Evolutionary conservation across 2,797 vertebrate species (phyloP), one percentile per base, ranked within the genome.

Genomic region (Enteromius afrohamiltoni): DNA sequence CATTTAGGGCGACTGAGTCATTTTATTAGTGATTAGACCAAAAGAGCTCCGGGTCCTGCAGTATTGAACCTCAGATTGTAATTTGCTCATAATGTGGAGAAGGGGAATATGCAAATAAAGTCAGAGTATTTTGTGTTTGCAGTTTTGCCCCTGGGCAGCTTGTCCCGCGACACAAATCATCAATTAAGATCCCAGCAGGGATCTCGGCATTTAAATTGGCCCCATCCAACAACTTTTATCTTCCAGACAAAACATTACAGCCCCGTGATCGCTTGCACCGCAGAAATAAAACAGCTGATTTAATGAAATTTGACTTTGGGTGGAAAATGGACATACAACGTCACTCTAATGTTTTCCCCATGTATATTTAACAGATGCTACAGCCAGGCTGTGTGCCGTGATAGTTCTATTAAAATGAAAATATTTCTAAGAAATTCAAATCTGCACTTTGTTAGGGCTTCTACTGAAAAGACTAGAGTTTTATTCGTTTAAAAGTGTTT

Each of bases 131-230:
- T 86, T 86, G 89, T 91, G 88, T 93, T 89, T 90, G 85, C 82
- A 89, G 91, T 93, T 90, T 87, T 92, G 93, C 93, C 94, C 93
- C 91, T 26, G 86, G 93, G 95, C 93, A 94, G 91, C 91, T 93
- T 94, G 93, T 95, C 95, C 95, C 94, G 94, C 92, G 92, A 96
- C 93, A 95, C 94, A 94, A 95, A 95, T 95, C 94, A 95, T 94
- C 94, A 96, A 95, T 95, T 95, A 95, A 93, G 92, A 94, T 94
- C 94, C 92, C 95, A 95, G 94, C 94, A 92, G 94, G 95, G 89
- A 92, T 93, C 90, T 85, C 86, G 89, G 91, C 93, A 92, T 94
- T 93, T 93, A 93, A 95, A 95, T 94, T 94, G 93, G 90, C 91
- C 92, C 91, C 89, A 90, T 92, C 88, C 53, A 78, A 88, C 67